These are phyloP conservation scores for Paramormyrops kingsleyae DNA, from an alignment of 2,113 vertebrate species.

Conservation along the genomic window DNA sequence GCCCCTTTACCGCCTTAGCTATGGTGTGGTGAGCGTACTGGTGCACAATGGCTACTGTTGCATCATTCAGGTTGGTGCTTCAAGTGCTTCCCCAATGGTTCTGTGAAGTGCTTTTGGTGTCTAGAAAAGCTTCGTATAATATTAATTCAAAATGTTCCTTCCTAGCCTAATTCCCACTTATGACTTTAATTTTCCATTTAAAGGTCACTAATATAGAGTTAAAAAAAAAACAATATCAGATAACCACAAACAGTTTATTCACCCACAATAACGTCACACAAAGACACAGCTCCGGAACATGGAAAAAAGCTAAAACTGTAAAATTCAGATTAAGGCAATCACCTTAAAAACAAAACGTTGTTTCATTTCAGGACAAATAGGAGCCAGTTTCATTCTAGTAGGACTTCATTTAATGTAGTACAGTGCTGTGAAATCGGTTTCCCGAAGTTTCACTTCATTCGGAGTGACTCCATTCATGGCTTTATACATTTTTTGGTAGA, in stretches of 20 bases:
- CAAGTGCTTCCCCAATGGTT: not conserved
- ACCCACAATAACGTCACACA: not conserved
- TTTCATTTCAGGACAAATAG: not conserved
- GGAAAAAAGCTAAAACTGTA: not conserved
- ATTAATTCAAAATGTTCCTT: not conserved
- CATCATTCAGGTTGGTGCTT: not conserved
- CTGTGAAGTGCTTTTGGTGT: not conserved
- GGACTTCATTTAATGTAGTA: not conserved
- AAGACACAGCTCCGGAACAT: not conserved
- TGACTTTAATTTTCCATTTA: not conserved
- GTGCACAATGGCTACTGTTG: not conserved
- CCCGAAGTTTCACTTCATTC: not conserved
- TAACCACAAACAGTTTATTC: conserved; percentile 7
- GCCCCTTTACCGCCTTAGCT: not conserved
- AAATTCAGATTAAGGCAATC: not conserved
- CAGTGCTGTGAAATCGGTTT: not conserved
- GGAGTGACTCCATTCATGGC: not conserved
- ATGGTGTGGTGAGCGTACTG: not conserved
- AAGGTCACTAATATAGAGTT: not conserved
- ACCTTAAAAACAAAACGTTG: not conserved
- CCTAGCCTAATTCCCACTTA: not conserved
- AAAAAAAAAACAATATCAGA: not conserved
- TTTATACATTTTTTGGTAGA: not conserved
- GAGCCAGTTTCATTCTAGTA: not conserved
- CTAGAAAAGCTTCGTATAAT: not conserved